Percentiles rank a stretch among this genome's conserved stretches.
Conservation (phyloP, 2,113 vertebrate genomes). For the Sceloporus tristichus region DNA sequence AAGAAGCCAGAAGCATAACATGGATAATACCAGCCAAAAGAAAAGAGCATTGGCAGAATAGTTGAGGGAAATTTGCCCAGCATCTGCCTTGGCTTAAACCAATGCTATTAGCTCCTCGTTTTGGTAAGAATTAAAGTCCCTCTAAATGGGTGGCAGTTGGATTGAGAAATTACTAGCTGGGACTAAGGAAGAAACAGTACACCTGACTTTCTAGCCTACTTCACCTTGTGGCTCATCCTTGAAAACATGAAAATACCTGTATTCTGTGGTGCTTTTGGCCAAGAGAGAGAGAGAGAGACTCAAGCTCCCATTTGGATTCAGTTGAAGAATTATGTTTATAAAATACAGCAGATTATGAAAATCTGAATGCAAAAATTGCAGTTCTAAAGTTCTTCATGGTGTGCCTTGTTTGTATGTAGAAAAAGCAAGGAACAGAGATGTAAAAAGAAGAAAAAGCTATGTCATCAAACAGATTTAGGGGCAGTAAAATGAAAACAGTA, state of each 20-base stretch:
- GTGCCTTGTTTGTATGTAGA: neutral
- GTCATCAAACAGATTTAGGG: neutral
- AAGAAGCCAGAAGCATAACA: constrained; percentile 14
- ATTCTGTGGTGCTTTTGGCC: too few species aligned
- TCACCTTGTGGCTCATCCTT: neutral
- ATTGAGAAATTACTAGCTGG: neutral
- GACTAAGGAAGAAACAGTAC: constrained; percentile 3
- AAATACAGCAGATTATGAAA: neutral
- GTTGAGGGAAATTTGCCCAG: neutral
- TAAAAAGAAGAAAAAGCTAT: neutral
- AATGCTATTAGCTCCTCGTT: neutral
- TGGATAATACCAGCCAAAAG: neutral
- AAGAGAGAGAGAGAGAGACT: too few species aligned
- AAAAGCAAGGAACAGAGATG: neutral
- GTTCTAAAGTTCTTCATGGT: neutral
- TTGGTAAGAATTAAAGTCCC: neutral
- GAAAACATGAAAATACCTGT: neutral
- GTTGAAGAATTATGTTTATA: neutral
- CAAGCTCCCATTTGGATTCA: too few species aligned
- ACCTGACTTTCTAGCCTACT: neutral
- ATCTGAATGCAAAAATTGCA: neutral
- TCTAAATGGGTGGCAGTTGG: neutral
- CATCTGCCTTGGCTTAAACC: constrained; percentile 25
- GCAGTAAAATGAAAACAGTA: neutral
- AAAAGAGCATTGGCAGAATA: constrained; percentile 5